Percentiles rank a stretch among this genome's conserved stretches.
These are phyloP conservation scores for Odontophorus gujanensis DNA, from an alignment of 2,113 vertebrate genomes.

Conservation along the genomic window DNA sequence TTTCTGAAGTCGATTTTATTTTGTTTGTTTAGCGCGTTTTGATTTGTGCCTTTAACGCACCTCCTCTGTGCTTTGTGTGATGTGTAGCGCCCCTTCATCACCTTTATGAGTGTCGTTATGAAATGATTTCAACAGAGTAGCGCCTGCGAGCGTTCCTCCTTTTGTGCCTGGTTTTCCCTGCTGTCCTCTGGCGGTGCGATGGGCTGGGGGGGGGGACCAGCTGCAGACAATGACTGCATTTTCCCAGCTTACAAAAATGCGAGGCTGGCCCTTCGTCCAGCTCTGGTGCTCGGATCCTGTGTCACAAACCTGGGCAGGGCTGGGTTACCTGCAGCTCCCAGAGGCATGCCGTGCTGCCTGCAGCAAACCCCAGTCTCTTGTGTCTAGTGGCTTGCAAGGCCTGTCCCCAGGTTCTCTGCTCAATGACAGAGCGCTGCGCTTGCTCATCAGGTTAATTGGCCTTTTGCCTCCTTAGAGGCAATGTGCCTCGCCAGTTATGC, in stretches of 20 bases:
- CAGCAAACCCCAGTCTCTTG: not conserved
- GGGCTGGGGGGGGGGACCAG: not conserved
- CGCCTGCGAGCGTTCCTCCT: not conserved
- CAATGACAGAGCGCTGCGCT: not conserved
- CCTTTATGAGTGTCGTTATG: not conserved
- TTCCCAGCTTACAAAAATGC: conserved; percentile 36
- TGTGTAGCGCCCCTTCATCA: not conserved
- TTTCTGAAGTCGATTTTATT: not conserved
- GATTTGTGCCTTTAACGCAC: not conserved
- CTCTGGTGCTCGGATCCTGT: conserved; percentile 40
- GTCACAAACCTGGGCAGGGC: conserved; percentile 19
- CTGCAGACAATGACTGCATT: conserved; percentile 48
- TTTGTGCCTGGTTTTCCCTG: not conserved
- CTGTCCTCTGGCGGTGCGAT: not conserved
- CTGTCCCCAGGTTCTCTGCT: not conserved
- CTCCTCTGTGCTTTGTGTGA: not conserved
- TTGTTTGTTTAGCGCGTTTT: not conserved
- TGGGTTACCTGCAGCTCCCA: not conserved
- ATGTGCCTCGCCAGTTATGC: not conserved
- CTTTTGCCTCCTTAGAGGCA: conserved; percentile 27
- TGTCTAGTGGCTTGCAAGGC: not conserved
- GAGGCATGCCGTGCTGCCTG: not conserved
- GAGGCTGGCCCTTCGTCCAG: not conserved
- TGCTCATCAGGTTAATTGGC: not conserved
- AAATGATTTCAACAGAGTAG: not conserved